Evolutionary conservation across 2,888 invertebrate genomes (phyloP), one percentile per base, ranked within the genome.

Genomic region (Malthinus seriepunctatus): DNA sequence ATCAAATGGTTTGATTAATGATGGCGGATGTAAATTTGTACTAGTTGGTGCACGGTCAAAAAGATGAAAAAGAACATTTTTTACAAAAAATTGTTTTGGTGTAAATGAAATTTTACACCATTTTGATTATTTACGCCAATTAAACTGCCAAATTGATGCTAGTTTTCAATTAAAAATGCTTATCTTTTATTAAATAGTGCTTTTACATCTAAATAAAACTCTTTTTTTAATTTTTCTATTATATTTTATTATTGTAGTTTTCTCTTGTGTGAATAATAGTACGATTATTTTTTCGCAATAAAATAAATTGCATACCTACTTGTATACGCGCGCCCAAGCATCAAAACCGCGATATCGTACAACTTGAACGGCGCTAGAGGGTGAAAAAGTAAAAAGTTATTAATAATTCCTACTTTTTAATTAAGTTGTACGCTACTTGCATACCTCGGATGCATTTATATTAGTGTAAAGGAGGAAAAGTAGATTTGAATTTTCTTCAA

Each of bases 381-480:
- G 15, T 42, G 42, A 9, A 32, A 32, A 46, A 49, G 47, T 23
- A 50, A 59, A 53, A 58, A 59, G 54, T 59, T 54, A 51, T 45
- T 59, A 54, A 59, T 59, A 49, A 54, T 46, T 50, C 59, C 32
- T 33, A 45, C 50, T 45, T 54, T 59, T 59, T 59, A 59, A 59
- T 59, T 59, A 59, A 59, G 54, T 51, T 47, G 54, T 53, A 33
- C 51, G 39, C 44, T 49, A 52, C 49, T 44, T 53, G 53, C 52
- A 50, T 56, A 34, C 55, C 46, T n/a, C 12, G 44, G 14, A 39
- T 39, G 23, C 23, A 23, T 23, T 23, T 23, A 23, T 23, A 51
- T 56, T 56, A 46, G 46, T 56, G n/a, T n/a, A n/a, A n/a, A n/a
- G 32, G 33, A 14, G 32, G 47, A 56, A 46, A 56, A 46, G 51